A percentile compares a stretch with the other conserved stretches of the same genome.
Evolutionary conservation across 2,113 vertebrate genomes (phyloP).

Genomic region (Fukomys damarensis): DNA sequence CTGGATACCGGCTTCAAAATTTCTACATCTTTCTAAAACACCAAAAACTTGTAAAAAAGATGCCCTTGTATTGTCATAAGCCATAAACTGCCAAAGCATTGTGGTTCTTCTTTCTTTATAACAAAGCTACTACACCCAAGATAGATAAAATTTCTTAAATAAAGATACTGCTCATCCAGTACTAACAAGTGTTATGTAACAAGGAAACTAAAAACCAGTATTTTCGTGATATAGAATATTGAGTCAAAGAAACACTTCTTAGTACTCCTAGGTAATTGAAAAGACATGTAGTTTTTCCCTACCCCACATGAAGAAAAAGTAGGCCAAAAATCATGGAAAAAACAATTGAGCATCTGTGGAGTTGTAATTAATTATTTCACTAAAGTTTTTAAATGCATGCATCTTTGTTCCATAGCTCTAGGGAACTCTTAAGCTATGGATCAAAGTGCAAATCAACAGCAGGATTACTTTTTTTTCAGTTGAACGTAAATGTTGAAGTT

Average conservation of each 20-base stretch:
- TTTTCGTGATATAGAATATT: background rate
- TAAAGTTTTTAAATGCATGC: slow-evolving; percentile 13
- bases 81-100: background rate
- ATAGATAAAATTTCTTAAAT: background rate
- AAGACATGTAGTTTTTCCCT: background rate
- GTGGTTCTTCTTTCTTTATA: background rate
- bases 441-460: slow-evolving; percentile 40
- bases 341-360: slow-evolving; percentile 15
- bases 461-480: background rate
- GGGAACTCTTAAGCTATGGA: background rate
- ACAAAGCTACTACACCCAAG: background rate
- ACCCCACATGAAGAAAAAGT: background rate
- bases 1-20: background rate
- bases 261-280: background rate
- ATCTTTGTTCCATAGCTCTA: slow-evolving; percentile 41
- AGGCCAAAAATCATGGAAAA: slow-evolving; percentile 25
- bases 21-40: background rate
- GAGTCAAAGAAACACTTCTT: slow-evolving; percentile 11
- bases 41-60: background rate
- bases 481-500: slow-evolving; percentile 34
- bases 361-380: slow-evolving; percentile 59
- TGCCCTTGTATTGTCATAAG: background rate
- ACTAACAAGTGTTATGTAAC: background rate
- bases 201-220: background rate
- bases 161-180: background rate